These are phyloP conservation scores for Chaetogeoica ovagalla DNA, from an alignment of 2,888 invertebrate genomes.

Conservation along the genomic window DNA sequence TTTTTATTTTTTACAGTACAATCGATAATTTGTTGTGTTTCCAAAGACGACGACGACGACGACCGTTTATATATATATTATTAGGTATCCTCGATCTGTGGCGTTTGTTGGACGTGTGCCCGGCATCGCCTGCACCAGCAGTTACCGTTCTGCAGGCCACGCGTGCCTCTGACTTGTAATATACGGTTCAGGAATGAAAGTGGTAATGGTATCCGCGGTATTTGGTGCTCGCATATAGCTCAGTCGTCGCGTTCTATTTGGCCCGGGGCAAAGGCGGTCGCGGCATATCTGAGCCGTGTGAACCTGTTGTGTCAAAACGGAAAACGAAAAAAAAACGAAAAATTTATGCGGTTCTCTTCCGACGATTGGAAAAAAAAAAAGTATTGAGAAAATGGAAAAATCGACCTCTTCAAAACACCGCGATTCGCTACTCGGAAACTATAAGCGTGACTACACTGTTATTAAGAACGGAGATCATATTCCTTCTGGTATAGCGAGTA, in stretches of 20 bases:
- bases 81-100: background rate
- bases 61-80: background rate
- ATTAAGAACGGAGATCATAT: no score
- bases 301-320: background rate
- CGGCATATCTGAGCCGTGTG: slow-evolving; percentile 12
- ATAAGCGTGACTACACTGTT: no score
- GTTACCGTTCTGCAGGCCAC: background rate
- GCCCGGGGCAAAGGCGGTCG: background rate
- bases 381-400: no score
- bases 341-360: no score
- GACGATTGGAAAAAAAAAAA: no score
- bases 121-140: background rate
- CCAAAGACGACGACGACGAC: background rate
- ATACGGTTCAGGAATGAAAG: slow-evolving; percentile 40
- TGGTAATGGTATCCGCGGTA: slow-evolving; percentile 35
- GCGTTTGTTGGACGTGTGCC: slow-evolving; percentile 22
- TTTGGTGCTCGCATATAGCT: background rate
- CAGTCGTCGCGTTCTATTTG: slow-evolving; percentile 45
- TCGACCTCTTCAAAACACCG: no score
- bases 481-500: no score
- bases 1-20: background rate
- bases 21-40: slow-evolving; percentile 43
- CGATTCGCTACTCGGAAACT: no score
- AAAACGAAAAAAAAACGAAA: background rate
- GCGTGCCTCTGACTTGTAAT: slow-evolving; percentile 45